Evolutionary conservation across 1,140 invertebrate species (phyloP), one percentile per base, ranked within the genome.

Genomic region (Sitophilus oryzae): DNA sequence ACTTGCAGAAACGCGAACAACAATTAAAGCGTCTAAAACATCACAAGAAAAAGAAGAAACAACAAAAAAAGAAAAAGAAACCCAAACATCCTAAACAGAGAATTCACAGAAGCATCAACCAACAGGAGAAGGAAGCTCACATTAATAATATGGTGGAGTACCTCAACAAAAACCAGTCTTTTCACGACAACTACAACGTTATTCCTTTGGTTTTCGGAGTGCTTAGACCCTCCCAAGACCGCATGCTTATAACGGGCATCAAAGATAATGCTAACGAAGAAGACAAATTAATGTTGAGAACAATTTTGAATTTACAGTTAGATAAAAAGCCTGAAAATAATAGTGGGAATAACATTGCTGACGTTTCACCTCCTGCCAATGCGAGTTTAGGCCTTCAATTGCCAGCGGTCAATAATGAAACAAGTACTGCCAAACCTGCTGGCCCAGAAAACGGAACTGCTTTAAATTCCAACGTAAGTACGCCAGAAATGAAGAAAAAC

Each of bases 391-490:
- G n/a, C n/a, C n/a, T n/a, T n/a, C n/a, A n/a, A n/a, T n/a, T n/a
- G n/a, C n/a, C n/a, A n/a, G n/a, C n/a, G n/a, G n/a, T n/a, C n/a
- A n/a, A n/a, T n/a, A n/a, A n/a, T n/a, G n/a, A n/a, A n/a, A n/a
- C n/a, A n/a, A 41, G 18, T 10, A 37, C 5, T 20, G 22, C n/a
- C 3, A 21, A 22, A 20, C 5, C 48, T 23, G 38, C 21, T 16
- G n/a, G 3, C 41, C 20, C 15, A 25, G 48, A 50, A 14, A 21
- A 21, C n/a, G 36, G 25, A 9, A 55, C 45, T 9, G 22, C 14
- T 41, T 41, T 55, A n/a, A 55, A 51, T 37, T 37, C 44, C 30
- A 51, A 51, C 10, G 14, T 56, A 1, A 56, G 50, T 45, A n/a
- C 21, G 0, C 54, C 54, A 18, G 40, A 50, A 35, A 40, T 56